Percentiles rank a stretch among this genome's conserved stretches.
Evolutionary conservation across 1,140 invertebrate species (phyloP).

Genomic region (Hylaeus volcanicus): DNA sequence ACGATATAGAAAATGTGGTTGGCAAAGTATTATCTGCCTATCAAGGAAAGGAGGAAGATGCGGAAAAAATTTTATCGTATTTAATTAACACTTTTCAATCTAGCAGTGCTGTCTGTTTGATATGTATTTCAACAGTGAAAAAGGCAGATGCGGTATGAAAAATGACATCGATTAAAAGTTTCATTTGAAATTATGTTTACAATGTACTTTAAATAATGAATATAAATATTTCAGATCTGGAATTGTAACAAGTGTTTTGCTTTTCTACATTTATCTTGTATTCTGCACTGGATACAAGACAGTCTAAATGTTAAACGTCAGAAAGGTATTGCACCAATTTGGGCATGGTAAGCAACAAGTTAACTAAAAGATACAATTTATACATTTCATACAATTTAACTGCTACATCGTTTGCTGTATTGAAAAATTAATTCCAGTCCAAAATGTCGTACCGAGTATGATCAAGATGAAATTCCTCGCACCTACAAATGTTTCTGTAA

Average conservation of each 20-base stretch:
- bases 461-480: conserved; percentile 86
- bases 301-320: conserved; percentile 87
- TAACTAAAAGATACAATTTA: neutral
- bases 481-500: conserved; percentile 93
- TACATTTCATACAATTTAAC: neutral
- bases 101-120: conserved; percentile 91
- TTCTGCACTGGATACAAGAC: conserved; percentile 96
- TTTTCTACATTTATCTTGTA: conserved; percentile 93
- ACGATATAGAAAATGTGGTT: conserved; percentile 68
- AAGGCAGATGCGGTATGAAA: conserved; percentile 86
- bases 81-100: conserved; percentile 88
- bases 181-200: neutral
- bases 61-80: conserved; percentile 85
- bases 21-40: conserved; percentile 77
- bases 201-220: neutral
- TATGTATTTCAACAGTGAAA: conserved; percentile 95
- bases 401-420: neutral
- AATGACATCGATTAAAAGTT: conserved; percentile 3
- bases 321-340: conserved; percentile 79
- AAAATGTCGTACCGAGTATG: conserved; percentile 93
- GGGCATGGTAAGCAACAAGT: conserved; percentile 77
- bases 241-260: conserved; percentile 89
- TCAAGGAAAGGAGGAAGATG: conserved; percentile 77
- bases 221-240: conserved; percentile 86
- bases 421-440: conserved; percentile 85